phyloP scores from a whole-genome alignment of 1,140 invertebrate genomes.

The Pogonomyrmex barbatus region DNA sequence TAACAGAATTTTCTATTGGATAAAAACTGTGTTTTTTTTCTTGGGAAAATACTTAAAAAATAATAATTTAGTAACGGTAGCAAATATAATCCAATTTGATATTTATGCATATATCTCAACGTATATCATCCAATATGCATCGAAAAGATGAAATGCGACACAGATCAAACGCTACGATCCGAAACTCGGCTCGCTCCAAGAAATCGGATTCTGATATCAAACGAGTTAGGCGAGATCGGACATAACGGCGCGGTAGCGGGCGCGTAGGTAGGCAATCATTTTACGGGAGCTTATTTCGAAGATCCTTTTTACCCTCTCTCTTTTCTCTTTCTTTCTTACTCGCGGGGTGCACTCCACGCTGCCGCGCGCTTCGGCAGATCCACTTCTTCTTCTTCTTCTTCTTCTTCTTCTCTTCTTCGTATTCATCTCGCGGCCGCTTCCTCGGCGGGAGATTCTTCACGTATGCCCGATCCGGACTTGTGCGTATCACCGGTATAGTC shows the following conservation, averaged over 20 bases:
- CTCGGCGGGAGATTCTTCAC: conserved; percentile 72
- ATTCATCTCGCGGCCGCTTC: conserved; percentile 58
- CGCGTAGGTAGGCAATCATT: conserved; percentile 75
- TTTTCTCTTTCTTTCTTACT: conserved; percentile 61
- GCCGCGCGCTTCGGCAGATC: conserved; percentile 36
- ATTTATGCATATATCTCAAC: neutral
- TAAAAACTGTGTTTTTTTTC: neutral
- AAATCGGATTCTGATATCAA: conserved; percentile 47
- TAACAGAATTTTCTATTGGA: neutral
- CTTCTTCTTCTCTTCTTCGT: conserved; percentile 46
- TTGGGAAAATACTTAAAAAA: neutral
- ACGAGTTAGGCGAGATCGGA: conserved; percentile 67
- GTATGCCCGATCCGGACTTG: conserved; percentile 64
- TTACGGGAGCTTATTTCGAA: conserved; percentile 76
- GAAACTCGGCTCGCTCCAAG: neutral
- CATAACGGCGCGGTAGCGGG: conserved; percentile 61
- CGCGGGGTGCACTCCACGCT: conserved; percentile 63
- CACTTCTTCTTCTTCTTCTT: conserved; percentile 18
- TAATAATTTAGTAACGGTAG: neutral
- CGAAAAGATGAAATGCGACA: neutral
- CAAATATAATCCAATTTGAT: neutral
- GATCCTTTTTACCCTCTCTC: conserved; percentile 43
- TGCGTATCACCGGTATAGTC: conserved; percentile 56
- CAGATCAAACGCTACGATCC: neutral
- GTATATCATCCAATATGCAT: neutral